Evolutionary conservation across 2,113 vertebrate species (phyloP).

Genomic region (Chaenogobius annularis): DNA sequence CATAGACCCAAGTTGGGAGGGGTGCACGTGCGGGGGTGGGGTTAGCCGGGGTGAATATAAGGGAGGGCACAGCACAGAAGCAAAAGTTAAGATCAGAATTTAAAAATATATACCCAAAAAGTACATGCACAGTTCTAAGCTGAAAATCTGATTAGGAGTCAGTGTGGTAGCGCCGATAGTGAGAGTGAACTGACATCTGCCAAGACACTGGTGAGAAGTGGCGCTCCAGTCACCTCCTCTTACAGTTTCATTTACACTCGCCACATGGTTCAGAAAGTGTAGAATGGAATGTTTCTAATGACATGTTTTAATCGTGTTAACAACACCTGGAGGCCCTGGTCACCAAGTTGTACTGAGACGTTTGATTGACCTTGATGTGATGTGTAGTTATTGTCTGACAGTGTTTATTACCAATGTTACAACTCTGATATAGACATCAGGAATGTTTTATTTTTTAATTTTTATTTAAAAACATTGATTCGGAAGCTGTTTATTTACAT

Average conservation of each 20-base stretch:
- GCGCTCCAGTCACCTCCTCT: constrained; percentile 47
- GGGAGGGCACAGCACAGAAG: constrained; percentile 38
- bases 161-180: constrained; percentile 13
- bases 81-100: constrained; percentile 15
- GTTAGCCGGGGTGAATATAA: constrained; percentile 20
- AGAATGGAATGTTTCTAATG: constrained; percentile 60
- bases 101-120: constrained; percentile 8
- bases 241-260: constrained; percentile 66
- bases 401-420: too few species aligned
- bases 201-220: constrained; percentile 60
- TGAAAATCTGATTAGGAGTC: constrained; percentile 41
- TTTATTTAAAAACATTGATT: too few species aligned
- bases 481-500: too few species aligned
- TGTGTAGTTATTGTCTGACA: constrained; percentile 2
- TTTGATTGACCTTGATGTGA: constrained; percentile 35
- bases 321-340: constrained; percentile 55
- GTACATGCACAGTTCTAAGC: constrained; percentile 25
- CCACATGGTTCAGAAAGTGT: constrained; percentile 55
- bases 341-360: constrained; percentile 30
- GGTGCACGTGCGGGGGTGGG: not conserved
- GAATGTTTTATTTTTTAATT: not conserved
- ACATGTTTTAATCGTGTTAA: constrained; percentile 56
- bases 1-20: constrained; percentile 63
- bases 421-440: not conserved
- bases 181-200: constrained; percentile 62